Base-by-base conservation (phyloP, 2,113 vertebrate species). In the Neogobius melanostomus region DNA sequence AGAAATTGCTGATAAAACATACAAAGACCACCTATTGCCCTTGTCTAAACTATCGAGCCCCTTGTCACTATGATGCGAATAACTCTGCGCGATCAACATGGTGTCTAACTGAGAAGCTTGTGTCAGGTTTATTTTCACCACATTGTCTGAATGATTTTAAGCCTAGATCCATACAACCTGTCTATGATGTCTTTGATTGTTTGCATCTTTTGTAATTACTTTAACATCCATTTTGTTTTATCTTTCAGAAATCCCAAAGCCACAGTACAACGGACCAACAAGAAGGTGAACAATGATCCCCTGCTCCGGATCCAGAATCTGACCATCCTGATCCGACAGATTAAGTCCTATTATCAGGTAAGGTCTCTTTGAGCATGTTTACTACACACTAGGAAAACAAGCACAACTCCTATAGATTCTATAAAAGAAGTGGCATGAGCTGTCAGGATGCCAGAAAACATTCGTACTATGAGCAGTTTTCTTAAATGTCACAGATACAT, bases 341-440 rank as follows among this genome's bases (percentile, higher is more conserved):
- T 99, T 79, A 98, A 98, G 92, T 86, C 89, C 74, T 99, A 96
- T 83, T 99, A 99, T 85, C 96, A 98, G 96, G 98, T 99, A 87
- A 94, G 93, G 84, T 21, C 28, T 49, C 10, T 63, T 4, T 63
- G 43, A 15, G 11, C 10, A 11, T 6, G 47, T 21, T 42, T 64
- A 7, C n/a, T n/a, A 16, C 15, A 9, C 16, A 17, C 16, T 17
- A 7, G n/a, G 28, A 59, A 56, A 45, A 44, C 3, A 21, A 7
- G 17, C 10, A 0, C 14, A 6, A 21, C 21, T 6, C 12, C 11
- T 57, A 36, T 28, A 28, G 21, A 6, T 9, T 54, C 8, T 51
- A 14, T 16, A 7, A 17, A 16, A 53, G 16, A 6, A 53, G 15
- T 52, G 10, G 6, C 46, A 47, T 47, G 2, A 47, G 46, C 46